Evolutionary conservation across 2,888 invertebrate genomes (phyloP).

Genomic region (Ectemnius cavifrons): DNA sequence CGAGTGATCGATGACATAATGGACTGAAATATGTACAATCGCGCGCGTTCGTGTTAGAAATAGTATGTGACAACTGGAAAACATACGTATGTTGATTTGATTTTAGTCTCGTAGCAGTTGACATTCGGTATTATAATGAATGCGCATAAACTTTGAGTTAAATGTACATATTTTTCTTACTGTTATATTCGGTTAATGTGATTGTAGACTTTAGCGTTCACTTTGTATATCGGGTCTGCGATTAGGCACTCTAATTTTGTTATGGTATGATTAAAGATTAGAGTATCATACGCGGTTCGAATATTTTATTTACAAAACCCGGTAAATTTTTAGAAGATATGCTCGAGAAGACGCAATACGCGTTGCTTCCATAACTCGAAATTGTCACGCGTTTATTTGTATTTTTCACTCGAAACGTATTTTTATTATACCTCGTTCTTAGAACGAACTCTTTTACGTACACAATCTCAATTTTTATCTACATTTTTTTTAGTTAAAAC

Average conservation of each 20-base stretch:
- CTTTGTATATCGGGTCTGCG: slow-evolving; percentile 39
- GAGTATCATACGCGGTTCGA: slow-evolving; percentile 37
- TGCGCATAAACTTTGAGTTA: slow-evolving; percentile 38
- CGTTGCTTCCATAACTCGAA: not conserved
- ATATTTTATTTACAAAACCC: slow-evolving; percentile 51
- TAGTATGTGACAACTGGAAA: slow-evolving; percentile 18
- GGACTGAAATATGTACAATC: slow-evolving; percentile 21
- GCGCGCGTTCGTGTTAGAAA: slow-evolving; percentile 18
- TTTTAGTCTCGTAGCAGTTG: slow-evolving; percentile 15
- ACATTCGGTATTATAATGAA: slow-evolving; percentile 5
- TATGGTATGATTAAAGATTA: slow-evolving; percentile 35
- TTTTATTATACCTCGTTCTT: slow-evolving; percentile 8
- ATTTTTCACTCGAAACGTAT: slow-evolving; percentile 17
- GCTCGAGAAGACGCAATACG: slow-evolving; percentile 37
- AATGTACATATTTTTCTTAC: slow-evolving; percentile 25
- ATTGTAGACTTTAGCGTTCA: not conserved
- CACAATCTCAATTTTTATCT: slow-evolving; percentile 35
- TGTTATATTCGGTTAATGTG: slow-evolving; percentile 27
- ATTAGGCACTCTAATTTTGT: slow-evolving; percentile 53
- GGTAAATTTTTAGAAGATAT: slow-evolving; percentile 38
- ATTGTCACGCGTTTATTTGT: not conserved
- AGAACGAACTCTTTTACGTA: slow-evolving; percentile 29
- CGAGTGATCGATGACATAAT: slow-evolving; percentile 14
- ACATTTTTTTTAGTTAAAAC: slow-evolving; percentile 27
- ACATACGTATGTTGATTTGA: slow-evolving; percentile 26